Percentiles rank a stretch among this genome's conserved stretches.
phyloP scores from a whole-genome alignment of 2,888 invertebrate genomes.

The Pyrocoelia pectoralis region DNA sequence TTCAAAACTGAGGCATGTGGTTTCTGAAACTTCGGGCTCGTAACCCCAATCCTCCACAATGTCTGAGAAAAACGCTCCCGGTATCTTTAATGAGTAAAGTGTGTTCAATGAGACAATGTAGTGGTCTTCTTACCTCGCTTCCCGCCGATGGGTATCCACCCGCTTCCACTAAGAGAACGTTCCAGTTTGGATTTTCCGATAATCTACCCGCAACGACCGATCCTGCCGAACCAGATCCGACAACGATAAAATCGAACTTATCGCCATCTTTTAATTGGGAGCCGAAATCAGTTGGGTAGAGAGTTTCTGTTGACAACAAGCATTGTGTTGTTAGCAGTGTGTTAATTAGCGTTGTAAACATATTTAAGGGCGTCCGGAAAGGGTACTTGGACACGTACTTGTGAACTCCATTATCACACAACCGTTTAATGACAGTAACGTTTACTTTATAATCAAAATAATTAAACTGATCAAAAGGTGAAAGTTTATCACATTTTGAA shows the following conservation, averaged over 20 bases:
- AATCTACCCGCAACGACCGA: constrained; percentile 61
- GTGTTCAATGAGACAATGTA: no score
- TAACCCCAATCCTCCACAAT: constrained; percentile 1
- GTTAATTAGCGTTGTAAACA: constrained; percentile 68
- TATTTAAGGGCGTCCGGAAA: constrained; percentile 44
- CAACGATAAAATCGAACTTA: constrained; percentile 68
- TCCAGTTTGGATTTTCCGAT: constrained; percentile 55
- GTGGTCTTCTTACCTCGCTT: not conserved
- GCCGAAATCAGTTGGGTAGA: constrained; percentile 46
- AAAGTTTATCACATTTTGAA: no score
- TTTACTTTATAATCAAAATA: no score
- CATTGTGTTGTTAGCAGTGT: constrained; percentile 69
- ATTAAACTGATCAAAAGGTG: no score
- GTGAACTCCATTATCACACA: no score
- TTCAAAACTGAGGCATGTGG: not conserved
- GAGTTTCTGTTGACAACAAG: constrained; percentile 53
- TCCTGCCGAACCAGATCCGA: constrained; percentile 63
- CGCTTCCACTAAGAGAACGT: constrained; percentile 48
- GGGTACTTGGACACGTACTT: no score
- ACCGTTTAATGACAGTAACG: no score
- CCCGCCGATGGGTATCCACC: not conserved
- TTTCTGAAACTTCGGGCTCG: not conserved
- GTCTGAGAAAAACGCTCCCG: not conserved
- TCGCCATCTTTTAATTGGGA: constrained; percentile 42
- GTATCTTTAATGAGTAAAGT: constrained; percentile 19